Evolutionary conservation across 2,888 invertebrate species (phyloP).

Genomic region (Agriotes lineatus): DNA sequence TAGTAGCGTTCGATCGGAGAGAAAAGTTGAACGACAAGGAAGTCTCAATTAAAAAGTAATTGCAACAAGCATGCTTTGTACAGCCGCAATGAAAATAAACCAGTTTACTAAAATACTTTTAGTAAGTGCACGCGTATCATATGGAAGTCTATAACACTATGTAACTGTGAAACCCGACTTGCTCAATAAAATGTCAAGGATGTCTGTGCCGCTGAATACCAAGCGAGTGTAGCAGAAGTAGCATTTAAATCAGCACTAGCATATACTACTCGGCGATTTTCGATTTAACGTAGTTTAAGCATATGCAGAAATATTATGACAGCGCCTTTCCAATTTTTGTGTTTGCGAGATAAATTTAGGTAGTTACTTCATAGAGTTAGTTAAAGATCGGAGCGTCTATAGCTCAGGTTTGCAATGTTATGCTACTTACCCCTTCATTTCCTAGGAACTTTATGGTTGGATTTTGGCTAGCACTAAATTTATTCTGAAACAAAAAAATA

Average conservation of each 20-base stretch:
- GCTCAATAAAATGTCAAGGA: constrained; percentile 52
- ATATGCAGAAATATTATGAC: constrained; percentile 2
- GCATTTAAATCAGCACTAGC: constrained; percentile 7
- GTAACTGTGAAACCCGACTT: constrained; percentile 42
- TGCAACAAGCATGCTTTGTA: constrained; percentile 2
- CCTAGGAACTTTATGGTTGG: constrained; percentile 94
- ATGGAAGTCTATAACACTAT: constrained; percentile 21
- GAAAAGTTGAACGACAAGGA: background rate
- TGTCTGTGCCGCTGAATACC: constrained; percentile 45
- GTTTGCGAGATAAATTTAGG: too few species aligned
- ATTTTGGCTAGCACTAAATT: constrained; percentile 74
- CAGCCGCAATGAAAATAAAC: constrained; percentile 30
- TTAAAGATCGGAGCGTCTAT: too few species aligned
- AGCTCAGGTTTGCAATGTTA: too few species aligned
- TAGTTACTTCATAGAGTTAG: too few species aligned
- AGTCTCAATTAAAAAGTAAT: constrained; percentile 18
- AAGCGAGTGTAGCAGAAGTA: constrained; percentile 26
- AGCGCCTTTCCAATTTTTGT: background rate
- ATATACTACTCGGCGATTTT: background rate
- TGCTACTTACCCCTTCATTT: constrained; percentile 93
- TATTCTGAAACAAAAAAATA: constrained; percentile 77
- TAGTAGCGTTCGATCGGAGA: background rate
- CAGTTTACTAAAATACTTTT: constrained; percentile 34
- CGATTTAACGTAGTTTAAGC: background rate
- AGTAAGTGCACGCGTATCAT: constrained; percentile 23